A percentile compares a stretch with the other conserved stretches of the same genome.
phyloP scores from a whole-genome alignment of 2,888 invertebrate genomes.

The Mimas tiliae region DNA sequence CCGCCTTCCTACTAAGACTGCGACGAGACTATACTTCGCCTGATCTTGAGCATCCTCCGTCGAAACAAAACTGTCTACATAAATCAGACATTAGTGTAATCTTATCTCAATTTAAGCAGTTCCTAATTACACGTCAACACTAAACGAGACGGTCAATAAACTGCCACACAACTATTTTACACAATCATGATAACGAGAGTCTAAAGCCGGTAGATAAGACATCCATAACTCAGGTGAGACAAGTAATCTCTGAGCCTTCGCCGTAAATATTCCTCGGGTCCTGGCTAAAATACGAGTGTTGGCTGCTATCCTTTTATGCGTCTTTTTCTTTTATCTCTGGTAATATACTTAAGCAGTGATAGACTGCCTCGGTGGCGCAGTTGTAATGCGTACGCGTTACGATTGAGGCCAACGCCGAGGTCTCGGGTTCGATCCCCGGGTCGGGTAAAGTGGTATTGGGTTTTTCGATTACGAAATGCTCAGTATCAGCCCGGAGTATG shows the following conservation, averaged over 20 bases:
- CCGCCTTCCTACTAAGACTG: too few relatives aligned
- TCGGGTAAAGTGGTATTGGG: too few relatives aligned
- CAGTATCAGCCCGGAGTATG: too few relatives aligned
- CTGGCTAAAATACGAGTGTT: slow-evolving; percentile 35
- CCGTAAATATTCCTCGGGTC: slow-evolving; percentile 42
- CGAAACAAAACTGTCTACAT: too few relatives aligned
- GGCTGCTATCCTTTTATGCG: not conserved
- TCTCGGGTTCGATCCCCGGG: too few relatives aligned
- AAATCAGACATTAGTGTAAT: too few relatives aligned
- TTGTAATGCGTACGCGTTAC: too few relatives aligned
- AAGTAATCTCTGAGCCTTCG: slow-evolving; percentile 44
- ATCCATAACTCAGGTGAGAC: slow-evolving; percentile 44
- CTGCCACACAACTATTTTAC: not conserved
- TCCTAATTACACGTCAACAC: not conserved
- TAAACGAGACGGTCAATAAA: not conserved
- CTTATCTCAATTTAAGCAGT: not conserved
- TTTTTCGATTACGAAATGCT: too few relatives aligned
- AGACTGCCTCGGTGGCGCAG: too few relatives aligned
- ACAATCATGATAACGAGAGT: slow-evolving; percentile 36
- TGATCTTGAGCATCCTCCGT: too few relatives aligned
- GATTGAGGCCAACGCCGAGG: too few relatives aligned
- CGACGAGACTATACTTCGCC: too few relatives aligned
- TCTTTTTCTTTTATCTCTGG: not conserved
- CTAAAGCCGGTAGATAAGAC: slow-evolving; percentile 50
- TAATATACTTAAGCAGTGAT: not conserved